A percentile compares a stretch with the other conserved stretches of the same genome.
phyloP scores from a whole-genome alignment of 2,113 vertebrate species.

The Pelodiscus sinensis region DNA sequence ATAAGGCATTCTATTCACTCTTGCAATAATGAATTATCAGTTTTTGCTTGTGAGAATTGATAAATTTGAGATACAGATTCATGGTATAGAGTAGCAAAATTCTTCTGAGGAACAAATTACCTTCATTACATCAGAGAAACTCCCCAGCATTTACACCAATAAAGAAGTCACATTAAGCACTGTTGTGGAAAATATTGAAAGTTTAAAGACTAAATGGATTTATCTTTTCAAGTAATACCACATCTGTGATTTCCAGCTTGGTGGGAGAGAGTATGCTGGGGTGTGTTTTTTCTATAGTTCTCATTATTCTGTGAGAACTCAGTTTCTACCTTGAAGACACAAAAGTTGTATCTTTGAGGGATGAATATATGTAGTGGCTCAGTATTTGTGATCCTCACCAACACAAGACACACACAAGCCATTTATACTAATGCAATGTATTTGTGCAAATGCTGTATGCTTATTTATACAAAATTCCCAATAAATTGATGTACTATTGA shows the following conservation, averaged over 20 bases:
- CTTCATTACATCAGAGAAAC: background rate
- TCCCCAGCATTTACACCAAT: background rate
- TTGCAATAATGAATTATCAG: background rate
- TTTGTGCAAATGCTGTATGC: fast-evolving
- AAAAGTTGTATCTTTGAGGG: background rate
- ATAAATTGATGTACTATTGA: background rate
- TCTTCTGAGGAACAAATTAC: background rate
- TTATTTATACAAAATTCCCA: background rate
- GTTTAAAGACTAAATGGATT: background rate
- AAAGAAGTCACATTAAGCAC: background rate
- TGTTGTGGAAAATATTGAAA: background rate
- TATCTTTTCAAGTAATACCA: background rate
- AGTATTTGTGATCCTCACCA: background rate
- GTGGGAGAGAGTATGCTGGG: background rate
- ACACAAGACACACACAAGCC: background rate
- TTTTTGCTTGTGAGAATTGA: background rate
- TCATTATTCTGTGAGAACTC: background rate
- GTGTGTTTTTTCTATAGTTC: background rate
- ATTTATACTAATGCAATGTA: background rate
- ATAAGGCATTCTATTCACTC: background rate
- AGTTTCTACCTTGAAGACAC: background rate
- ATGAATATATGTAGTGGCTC: background rate
- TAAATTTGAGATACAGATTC: background rate
- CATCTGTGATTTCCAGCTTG: background rate
- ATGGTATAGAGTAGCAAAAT: background rate